Evolutionary conservation across 2,888 invertebrate genomes (phyloP).

Genomic region (Koerneria pararmatus): DNA sequence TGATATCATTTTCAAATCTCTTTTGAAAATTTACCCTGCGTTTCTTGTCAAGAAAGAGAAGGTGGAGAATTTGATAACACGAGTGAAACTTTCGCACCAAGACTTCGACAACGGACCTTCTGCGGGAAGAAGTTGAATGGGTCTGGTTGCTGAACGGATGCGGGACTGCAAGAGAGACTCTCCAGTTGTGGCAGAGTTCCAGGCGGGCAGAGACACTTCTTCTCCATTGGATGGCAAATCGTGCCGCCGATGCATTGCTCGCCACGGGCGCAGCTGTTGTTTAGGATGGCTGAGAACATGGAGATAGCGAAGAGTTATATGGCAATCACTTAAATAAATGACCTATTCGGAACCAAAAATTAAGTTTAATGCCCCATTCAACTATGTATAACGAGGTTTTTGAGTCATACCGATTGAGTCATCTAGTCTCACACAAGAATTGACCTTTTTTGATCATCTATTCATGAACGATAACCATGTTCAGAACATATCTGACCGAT

Average conservation of each 20-base stretch:
- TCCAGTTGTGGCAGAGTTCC: conserved; percentile 54
- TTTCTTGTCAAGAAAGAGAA: too few relatives aligned
- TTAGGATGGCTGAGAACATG: conserved; percentile 57
- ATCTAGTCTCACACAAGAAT: background rate
- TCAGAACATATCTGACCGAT: conserved; percentile 35
- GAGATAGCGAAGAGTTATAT: background rate
- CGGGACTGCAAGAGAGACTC: conserved; percentile 47
- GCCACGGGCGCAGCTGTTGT: conserved; percentile 55
- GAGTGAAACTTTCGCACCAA: too few relatives aligned
- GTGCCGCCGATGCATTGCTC: conserved; percentile 58
- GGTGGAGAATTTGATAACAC: too few relatives aligned
- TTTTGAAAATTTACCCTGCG: too few relatives aligned
- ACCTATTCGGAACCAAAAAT: too few relatives aligned
- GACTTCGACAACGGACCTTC: background rate
- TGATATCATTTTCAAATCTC: too few relatives aligned
- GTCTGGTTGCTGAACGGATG: background rate
- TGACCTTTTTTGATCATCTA: too few relatives aligned
- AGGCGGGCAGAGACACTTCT: conserved; percentile 52
- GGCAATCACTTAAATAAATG: background rate
- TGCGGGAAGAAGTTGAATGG: background rate
- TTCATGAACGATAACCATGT: too few relatives aligned
- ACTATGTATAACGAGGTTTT: background rate
- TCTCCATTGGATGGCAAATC: conserved; percentile 46
- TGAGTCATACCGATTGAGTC: background rate
- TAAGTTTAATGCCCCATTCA: background rate